A percentile compares a stretch with the other conserved stretches of the same genome.
Evolutionary conservation across 2,888 invertebrate genomes (phyloP).

Genomic region (Xestia sexstrigata): DNA sequence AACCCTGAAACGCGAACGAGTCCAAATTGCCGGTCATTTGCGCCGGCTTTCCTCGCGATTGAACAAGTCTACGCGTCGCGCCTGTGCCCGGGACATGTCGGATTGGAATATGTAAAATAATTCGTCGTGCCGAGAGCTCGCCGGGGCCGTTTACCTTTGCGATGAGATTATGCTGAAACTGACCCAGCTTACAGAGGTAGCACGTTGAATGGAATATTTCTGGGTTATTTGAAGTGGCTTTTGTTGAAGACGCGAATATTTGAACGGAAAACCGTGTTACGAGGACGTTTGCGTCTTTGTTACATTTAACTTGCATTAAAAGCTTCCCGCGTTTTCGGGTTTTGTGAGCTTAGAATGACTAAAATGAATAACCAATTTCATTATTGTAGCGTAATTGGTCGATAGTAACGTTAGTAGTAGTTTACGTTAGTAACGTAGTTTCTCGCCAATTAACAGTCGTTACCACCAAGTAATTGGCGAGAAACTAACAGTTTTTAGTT

Average conservation of each 20-base stretch:
- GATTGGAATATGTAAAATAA: slow-evolving; percentile 78
- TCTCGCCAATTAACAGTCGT: too few relatives aligned
- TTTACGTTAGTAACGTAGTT: too few relatives aligned
- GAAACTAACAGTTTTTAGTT: slow-evolving; percentile 19
- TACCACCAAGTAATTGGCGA: slow-evolving; percentile 3
- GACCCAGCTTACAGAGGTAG: slow-evolving; percentile 67
- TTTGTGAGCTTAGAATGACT: slow-evolving; percentile 12
- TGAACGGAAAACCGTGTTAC: slow-evolving; percentile 52
- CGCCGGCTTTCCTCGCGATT: slow-evolving; percentile 65
- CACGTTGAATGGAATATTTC: slow-evolving; percentile 62
- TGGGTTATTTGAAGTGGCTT: slow-evolving; percentile 61
- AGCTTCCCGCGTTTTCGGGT: slow-evolving; percentile 28
- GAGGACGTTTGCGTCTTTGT: slow-evolving; percentile 48
- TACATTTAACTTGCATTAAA: slow-evolving; percentile 45
- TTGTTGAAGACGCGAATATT: slow-evolving; percentile 61
- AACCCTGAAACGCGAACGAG: slow-evolving; percentile 59
- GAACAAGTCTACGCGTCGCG: slow-evolving; percentile 65
- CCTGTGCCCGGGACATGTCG: slow-evolving; percentile 69
- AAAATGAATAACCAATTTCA: slow-evolving; percentile 16
- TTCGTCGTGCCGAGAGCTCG: slow-evolving; percentile 71
- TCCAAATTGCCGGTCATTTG: slow-evolving; percentile 65
- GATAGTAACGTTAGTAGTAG: too few relatives aligned
- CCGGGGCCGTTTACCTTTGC: slow-evolving; percentile 77
- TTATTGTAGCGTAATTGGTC: slow-evolving; percentile 3
- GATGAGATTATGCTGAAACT: slow-evolving; percentile 72